Percentiles rank a stretch among this genome's conserved stretches.
phyloP scores from a whole-genome alignment of 2,797 vertebrate genomes.

The Acanthopagrus latus region DNA sequence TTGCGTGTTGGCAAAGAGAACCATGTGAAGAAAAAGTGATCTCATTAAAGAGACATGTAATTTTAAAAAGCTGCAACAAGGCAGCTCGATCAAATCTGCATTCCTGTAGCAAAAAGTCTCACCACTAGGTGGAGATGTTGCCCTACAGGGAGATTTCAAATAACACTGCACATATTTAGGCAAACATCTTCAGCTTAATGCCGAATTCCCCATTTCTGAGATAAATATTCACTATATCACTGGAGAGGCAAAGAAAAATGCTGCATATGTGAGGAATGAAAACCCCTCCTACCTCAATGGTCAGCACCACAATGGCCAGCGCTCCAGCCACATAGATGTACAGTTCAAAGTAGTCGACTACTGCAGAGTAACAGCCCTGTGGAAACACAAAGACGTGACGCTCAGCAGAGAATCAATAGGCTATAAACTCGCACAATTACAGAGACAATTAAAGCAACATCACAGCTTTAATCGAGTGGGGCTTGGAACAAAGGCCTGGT shows the following conservation, averaged over 20 bases:
- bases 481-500: constrained; percentile 67
- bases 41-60: not conserved
- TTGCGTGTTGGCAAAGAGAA: not conserved
- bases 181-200: not conserved
- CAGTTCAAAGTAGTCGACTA: constrained; percentile 93
- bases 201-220: constrained; percentile 21
- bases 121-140: constrained; percentile 72
- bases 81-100: not conserved
- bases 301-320: constrained; percentile 93
- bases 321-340: constrained; percentile 96
- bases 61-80: not conserved
- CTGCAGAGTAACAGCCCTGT: constrained; percentile 95
- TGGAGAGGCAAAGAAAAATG: constrained; percentile 8
- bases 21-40: not conserved
- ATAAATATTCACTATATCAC: constrained; percentile 27
- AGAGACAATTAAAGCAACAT: constrained; percentile 69
- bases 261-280: constrained; percentile 6
- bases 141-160: constrained; percentile 17
- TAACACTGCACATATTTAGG: not conserved
- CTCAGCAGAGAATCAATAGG: constrained; percentile 60
- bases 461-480: constrained; percentile 61
- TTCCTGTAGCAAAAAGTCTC: constrained; percentile 12
- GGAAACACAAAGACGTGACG: constrained; percentile 54
- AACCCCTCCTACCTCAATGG: constrained; percentile 89
- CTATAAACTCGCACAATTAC: constrained; percentile 61